These are phyloP conservation scores for Caerostris extrusa DNA, from an alignment of 1,140 invertebrate species.

Conservation along the genomic window DNA sequence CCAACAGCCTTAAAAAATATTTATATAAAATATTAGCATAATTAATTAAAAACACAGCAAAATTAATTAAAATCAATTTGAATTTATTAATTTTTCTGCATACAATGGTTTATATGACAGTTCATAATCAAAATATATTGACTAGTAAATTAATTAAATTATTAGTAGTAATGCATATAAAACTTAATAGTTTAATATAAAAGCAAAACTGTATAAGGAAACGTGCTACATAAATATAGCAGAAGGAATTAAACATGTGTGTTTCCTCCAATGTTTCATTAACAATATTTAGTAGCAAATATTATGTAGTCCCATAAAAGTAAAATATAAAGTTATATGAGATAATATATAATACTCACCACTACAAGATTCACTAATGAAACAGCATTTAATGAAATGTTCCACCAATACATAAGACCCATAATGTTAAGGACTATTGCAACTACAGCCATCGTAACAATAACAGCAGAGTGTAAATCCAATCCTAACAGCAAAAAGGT, in stretches of 20 bases:
- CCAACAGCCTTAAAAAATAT: constrained; percentile 82
- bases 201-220: no score
- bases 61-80: not conserved
- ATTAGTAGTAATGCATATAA: no score
- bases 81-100: no score
- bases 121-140: no score
- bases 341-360: constrained; percentile 81
- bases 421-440: constrained; percentile 84
- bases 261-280: no score
- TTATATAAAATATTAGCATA: not conserved
- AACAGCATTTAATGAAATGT: constrained; percentile 84
- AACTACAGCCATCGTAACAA: constrained; percentile 83
- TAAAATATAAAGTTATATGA: not conserved
- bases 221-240: no score
- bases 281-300: no score
- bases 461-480: constrained; percentile 83
- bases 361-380: constrained; percentile 85
- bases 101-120: no score
- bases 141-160: no score
- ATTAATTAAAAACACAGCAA: not conserved
- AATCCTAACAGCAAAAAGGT: constrained; percentile 83
- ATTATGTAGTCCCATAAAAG: no score
- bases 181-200: no score
- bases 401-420: constrained; percentile 85
- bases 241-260: no score